Evolutionary conservation across 2,113 vertebrate genomes (phyloP), one percentile per base, ranked within the genome.

Genomic region (Oryzias curvinotus): DNA sequence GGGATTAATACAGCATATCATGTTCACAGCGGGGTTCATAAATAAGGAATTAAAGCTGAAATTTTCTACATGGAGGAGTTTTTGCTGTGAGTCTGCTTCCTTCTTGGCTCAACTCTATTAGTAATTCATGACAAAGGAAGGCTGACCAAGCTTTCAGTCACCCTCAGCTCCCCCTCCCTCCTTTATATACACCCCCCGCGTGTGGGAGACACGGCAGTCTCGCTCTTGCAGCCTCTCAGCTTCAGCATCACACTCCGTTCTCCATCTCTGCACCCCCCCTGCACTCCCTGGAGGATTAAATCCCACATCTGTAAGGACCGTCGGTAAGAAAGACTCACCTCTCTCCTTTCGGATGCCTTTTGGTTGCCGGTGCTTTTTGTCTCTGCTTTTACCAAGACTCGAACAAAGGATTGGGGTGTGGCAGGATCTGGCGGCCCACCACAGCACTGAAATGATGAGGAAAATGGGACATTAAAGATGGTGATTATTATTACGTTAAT

Each of bases 331-430:
- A 23, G 1, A 64, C 47, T 42, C 52, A 17, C 63, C 52, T 65
- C 30, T 72, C 30, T 72, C 15, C 51, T 57, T 70, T 53, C 0
- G 14, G 43, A 10, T 77, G 19, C 57, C 42, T 81, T 36, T 68
- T 21, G 63, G 23, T 50, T 10, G 0, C 0, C 21, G 52, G 62
- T 15, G 60, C 18, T 74, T 23, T 67, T 57, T 68, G 14, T 59
- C 45, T 44, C 17, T 26, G 41, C 73, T 65, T 64, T 73, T 72
- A 51, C 26, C 26, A 26, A 61, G 52, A 73, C 28, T 58, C 63
- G 82, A 57, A 90, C 89, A 90, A 90, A 90, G 85, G 83, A 59
- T 64, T 73, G 75, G 87, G 88, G 89, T 89, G 89, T 88, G 89
- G 89, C 87, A 81, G 82, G 68, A 68, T 65, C 65, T 58, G 56